A percentile compares a stretch with the other conserved stretches of the same genome.
Evolutionary conservation across 2,113 vertebrate genomes (phyloP).

Genomic region (Mirounga angustirostris): DNA sequence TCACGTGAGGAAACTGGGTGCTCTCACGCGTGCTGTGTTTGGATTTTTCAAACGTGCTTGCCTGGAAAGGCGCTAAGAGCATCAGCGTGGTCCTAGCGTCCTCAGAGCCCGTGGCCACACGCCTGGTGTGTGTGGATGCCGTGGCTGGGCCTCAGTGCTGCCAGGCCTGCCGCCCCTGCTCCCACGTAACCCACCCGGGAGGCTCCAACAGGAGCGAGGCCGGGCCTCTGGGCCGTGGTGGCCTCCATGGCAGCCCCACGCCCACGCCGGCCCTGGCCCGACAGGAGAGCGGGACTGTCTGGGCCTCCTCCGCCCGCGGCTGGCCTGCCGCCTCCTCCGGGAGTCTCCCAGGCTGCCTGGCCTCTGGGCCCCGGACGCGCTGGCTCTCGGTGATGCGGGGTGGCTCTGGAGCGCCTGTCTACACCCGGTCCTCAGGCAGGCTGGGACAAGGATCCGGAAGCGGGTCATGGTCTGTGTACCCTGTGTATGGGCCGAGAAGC

Average conservation of each 20-base stretch:
- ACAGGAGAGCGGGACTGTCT: too few relatives aligned
- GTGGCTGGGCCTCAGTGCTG: background rate
- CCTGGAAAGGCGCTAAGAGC: background rate
- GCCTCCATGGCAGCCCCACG: accelerated
- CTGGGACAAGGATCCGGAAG: background rate
- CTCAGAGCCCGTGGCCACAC: background rate
- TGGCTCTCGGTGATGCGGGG: background rate
- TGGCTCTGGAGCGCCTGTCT: background rate
- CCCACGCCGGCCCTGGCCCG: background rate
- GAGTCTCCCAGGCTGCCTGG: background rate
- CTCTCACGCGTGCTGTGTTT: accelerated
- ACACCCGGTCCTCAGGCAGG: background rate
- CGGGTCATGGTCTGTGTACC: accelerated
- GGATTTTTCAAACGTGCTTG: background rate
- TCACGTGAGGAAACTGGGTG: accelerated
- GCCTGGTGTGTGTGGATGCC: accelerated
- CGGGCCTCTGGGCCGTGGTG: background rate
- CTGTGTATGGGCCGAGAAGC: background rate
- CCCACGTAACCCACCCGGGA: too few relatives aligned
- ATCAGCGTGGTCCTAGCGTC: accelerated
- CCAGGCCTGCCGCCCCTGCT: background rate
- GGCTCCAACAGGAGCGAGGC: background rate
- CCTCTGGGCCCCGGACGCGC: accelerated
- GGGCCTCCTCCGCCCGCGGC: background rate
- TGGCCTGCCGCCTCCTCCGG: background rate